These are phyloP conservation scores for Nudaria mundana DNA, from an alignment of 2,888 invertebrate species.

Conservation along the genomic window DNA sequence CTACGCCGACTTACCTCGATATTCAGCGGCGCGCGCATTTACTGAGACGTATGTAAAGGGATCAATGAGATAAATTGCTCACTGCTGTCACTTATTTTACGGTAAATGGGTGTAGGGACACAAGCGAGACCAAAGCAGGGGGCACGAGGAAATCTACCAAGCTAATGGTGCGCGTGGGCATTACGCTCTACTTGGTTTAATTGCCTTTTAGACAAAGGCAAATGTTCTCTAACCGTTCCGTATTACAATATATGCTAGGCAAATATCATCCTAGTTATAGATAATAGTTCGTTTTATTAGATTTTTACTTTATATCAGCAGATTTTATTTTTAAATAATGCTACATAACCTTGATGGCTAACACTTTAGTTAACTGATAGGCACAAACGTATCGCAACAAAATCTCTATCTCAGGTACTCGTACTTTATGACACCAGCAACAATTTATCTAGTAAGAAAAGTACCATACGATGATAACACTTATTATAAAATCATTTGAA, in stretches of 20 bases:
- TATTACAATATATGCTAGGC: constrained; percentile 12
- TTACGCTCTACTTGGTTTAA: constrained; percentile 49
- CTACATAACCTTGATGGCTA: constrained; percentile 2
- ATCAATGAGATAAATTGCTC: constrained; percentile 74
- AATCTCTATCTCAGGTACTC: constrained; percentile 10
- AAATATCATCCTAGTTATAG: background rate
- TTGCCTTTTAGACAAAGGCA: constrained; percentile 49
- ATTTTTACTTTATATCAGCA: too few species aligned
- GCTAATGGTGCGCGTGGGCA: constrained; percentile 68
- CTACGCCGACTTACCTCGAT: constrained; percentile 32
- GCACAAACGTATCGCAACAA: constrained; percentile 26
- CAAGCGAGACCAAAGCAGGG: constrained; percentile 21
- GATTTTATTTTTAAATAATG: too few species aligned
- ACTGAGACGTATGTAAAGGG: constrained; percentile 75
- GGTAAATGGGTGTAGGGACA: constrained; percentile 45
- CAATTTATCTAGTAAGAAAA: constrained; percentile 28
- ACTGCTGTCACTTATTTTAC: constrained; percentile 66
- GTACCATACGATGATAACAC: constrained; percentile 29
- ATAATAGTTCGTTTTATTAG: too few species aligned
- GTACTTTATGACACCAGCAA: constrained; percentile 21
- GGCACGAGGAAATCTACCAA: constrained; percentile 33
- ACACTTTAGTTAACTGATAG: constrained; percentile 17
- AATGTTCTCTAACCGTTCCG: constrained; percentile 28
- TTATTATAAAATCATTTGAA: constrained; percentile 39
- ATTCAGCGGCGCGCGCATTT: constrained; percentile 51